Evolutionary conservation across 1,140 invertebrate species (phyloP).

Genomic region (Danaus plexippus): DNA sequence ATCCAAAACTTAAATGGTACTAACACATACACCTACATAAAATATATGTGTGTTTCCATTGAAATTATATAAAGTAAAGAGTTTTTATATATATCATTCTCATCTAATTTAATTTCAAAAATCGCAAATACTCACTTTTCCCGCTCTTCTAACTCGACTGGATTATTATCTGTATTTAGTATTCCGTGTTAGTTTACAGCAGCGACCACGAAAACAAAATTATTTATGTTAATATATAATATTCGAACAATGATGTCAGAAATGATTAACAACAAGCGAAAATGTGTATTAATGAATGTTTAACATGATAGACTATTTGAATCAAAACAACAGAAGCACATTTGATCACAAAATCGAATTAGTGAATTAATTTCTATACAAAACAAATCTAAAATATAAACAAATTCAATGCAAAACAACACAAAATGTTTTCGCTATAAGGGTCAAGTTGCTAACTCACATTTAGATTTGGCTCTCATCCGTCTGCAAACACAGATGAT

Average conservation of each 20-base stretch:
- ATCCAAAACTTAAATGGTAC: too few relatives aligned
- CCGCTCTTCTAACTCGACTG: slow-evolving; percentile 84
- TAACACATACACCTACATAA: too few relatives aligned
- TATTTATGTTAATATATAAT: slow-evolving; percentile 29
- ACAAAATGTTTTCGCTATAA: too few relatives aligned
- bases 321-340: slow-evolving; percentile 2
- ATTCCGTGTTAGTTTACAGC: slow-evolving; percentile 32
- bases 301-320: not conserved
- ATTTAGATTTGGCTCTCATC: slow-evolving; percentile 86
- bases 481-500: slow-evolving; percentile 86
- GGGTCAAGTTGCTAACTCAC: slow-evolving; percentile 74
- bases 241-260: slow-evolving; percentile 1
- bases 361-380: too few relatives aligned
- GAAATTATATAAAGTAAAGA: too few relatives aligned
- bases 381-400: too few relatives aligned
- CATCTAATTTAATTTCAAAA: slow-evolving; percentile 9
- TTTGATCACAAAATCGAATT: too few relatives aligned
- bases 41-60: too few relatives aligned
- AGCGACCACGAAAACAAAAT: slow-evolving; percentile 43
- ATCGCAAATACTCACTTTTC: slow-evolving; percentile 82
- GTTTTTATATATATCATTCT: slow-evolving; percentile 7
- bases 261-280: slow-evolving; percentile 6
- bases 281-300: not conserved
- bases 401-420: not conserved
- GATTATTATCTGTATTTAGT: slow-evolving; percentile 78